Evolutionary conservation across 2,888 invertebrate species (phyloP), one percentile per base, ranked within the genome.

Genomic region (Chirona hameri): DNA sequence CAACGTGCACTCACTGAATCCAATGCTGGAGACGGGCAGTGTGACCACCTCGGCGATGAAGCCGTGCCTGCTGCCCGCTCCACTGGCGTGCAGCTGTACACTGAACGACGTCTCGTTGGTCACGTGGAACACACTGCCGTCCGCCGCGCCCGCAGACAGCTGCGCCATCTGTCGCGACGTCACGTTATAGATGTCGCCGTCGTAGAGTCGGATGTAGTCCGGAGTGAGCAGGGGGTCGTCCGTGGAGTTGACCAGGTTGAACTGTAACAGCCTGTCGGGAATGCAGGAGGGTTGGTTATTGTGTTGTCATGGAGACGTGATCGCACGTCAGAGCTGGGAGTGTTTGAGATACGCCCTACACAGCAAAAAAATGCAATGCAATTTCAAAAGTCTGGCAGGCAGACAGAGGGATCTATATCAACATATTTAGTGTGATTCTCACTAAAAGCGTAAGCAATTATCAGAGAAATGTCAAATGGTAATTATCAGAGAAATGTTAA

Each of bases 41-140:
- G 97, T 97, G 0, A 98, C 94, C 82, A 99, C 92, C 90, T 99
- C 99, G 27, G 99, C 99, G 84, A 99, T 94, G 87, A 99, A 99
- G 46, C 99, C 99, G 88, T 97, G 95, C 27, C 91, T 91, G n/a
- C 93, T 93, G 52, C 97, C 95, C 0, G 98, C 98, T 46, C 98
- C 97, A 86, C 97, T 98, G 0, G 98, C 97, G 86, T 97, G 95
- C 31, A 99, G 88, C 86, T 96, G 94, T 0, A 99, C 90, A 86
- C 97, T 97, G 85, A 99, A 88, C 27, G 86, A 86, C 81, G 85
- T 84, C 24, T 83, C 82, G 24, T 82, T 82, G 83, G 90, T 91
- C 0, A 94, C 94, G 86, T 90, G 92, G 86, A 94, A 94, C 82
- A 96, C 90, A 84, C 91, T 92, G 86, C 94, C 94, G 79, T 85